phyloP scores from a whole-genome alignment of 2,113 vertebrate species.

The Vidua chalybeata region DNA sequence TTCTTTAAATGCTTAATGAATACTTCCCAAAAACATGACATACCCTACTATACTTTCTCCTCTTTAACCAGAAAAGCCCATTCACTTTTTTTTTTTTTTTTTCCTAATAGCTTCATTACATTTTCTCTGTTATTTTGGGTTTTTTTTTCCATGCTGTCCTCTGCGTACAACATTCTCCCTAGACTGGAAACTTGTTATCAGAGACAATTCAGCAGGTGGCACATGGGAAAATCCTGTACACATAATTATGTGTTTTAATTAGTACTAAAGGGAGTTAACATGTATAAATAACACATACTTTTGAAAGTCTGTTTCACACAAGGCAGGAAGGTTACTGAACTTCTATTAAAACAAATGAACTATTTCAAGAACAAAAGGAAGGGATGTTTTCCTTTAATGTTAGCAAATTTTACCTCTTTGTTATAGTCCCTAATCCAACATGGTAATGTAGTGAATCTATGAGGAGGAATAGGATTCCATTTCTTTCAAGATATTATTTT shows the following conservation, averaged over 20 bases:
- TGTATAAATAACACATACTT: not conserved
- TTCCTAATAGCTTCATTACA: not conserved
- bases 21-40: not conserved
- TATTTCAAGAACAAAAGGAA: not conserved
- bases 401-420: not conserved
- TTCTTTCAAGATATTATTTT: not conserved
- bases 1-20: not conserved
- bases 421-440: not conserved
- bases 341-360: not conserved
- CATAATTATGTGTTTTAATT: slow-evolving; percentile 53
- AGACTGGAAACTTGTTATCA: slow-evolving; percentile 27
- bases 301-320: not conserved
- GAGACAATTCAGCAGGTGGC: not conserved
- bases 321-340: not conserved
- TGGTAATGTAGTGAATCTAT: not conserved
- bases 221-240: slow-evolving; percentile 6
- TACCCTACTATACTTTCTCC: not conserved
- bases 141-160: not conserved
- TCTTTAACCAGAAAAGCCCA: not conserved
- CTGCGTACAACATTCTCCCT: not conserved
- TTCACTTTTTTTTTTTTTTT: not conserved
- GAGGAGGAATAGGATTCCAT: not conserved
- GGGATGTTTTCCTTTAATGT: not conserved
- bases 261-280: slow-evolving; percentile 36
- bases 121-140: not conserved